Conservation (phyloP, 1,140 invertebrate genomes). For the Bradysia coprophila region DNA sequence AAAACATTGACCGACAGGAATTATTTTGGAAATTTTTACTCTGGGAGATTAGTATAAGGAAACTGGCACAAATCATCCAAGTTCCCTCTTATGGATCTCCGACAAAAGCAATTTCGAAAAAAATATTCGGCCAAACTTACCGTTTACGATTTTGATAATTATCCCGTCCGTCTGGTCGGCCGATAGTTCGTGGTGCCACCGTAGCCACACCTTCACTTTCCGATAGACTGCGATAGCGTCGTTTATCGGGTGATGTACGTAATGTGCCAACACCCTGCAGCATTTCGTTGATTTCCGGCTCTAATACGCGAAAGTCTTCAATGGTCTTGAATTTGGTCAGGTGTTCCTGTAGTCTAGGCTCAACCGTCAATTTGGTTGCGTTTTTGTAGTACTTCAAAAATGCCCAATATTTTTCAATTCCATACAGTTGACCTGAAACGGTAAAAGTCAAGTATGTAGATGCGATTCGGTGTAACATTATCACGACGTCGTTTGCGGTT, state of each 20-base stretch:
- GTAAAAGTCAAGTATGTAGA: no score
- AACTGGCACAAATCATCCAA: no score
- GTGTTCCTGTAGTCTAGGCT: slow-evolving; percentile 58
- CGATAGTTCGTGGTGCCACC: neutral
- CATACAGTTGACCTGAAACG: slow-evolving; percentile 80
- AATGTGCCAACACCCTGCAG: slow-evolving; percentile 25
- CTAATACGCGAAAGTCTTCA: slow-evolving; percentile 80
- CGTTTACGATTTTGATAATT: neutral
- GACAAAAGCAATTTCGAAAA: no score
- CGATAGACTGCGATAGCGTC: slow-evolving; percentile 36
- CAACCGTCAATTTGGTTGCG: slow-evolving; percentile 55
- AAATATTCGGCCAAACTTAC: no score
- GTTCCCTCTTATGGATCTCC: neutral
- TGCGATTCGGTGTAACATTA: neutral
- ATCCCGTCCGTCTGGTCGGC: neutral
- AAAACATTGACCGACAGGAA: no score
- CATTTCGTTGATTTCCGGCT: slow-evolving; percentile 39
- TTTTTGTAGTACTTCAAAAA: slow-evolving; percentile 91
- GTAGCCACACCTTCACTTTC: slow-evolving; percentile 27
- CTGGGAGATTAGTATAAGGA: neutral
- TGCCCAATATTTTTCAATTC: slow-evolving; percentile 97
- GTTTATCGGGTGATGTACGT: slow-evolving; percentile 25
- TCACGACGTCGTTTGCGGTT: neutral
- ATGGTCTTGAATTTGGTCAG: slow-evolving; percentile 82
- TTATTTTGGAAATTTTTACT: neutral